These are phyloP conservation scores for Drosophila eugracilis DNA, from an alignment of 1,140 invertebrate species.

Conservation along the genomic window DNA sequence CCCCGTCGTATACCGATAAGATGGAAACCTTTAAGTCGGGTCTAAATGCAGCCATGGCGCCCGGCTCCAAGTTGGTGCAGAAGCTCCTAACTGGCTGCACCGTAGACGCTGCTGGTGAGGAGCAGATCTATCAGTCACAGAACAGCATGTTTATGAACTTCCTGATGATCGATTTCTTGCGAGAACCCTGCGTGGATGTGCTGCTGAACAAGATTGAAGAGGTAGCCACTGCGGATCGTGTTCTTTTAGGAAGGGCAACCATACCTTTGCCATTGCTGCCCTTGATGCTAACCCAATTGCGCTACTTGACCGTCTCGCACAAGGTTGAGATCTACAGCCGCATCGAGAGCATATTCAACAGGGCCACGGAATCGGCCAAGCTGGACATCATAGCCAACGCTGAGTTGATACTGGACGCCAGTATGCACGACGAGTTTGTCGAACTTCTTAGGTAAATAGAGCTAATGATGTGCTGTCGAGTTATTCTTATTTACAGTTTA, in stretches of 20 bases:
- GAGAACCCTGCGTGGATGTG: slow-evolving; percentile 83
- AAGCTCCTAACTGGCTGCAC: slow-evolving; percentile 81
- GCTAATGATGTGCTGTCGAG: too few species aligned
- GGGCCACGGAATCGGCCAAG: slow-evolving; percentile 43
- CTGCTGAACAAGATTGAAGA: slow-evolving; percentile 83
- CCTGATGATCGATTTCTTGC: slow-evolving; percentile 84
- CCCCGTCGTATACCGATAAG: slow-evolving; percentile 72
- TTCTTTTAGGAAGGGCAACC: slow-evolving; percentile 16
- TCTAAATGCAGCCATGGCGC: slow-evolving; percentile 74
- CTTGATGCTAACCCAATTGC: slow-evolving; percentile 71
- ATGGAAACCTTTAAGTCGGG: slow-evolving; percentile 81
- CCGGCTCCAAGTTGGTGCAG: slow-evolving; percentile 74
- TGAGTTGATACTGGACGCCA: slow-evolving; percentile 69
- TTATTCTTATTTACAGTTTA: too few species aligned
- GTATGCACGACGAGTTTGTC: slow-evolving; percentile 78
- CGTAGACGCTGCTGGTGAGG: slow-evolving; percentile 68
- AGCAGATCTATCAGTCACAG: slow-evolving; percentile 80
- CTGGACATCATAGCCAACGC: slow-evolving; percentile 72
- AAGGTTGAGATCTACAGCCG: slow-evolving; percentile 62
- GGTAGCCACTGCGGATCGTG: slow-evolving; percentile 41
- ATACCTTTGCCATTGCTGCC: slow-evolving; percentile 59
- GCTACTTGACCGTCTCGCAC: slow-evolving; percentile 69
- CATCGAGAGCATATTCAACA: slow-evolving; percentile 68
- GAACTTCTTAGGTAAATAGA: slow-evolving; percentile 66
- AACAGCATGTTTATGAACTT: slow-evolving; percentile 85